These are phyloP conservation scores for Emys orbicularis DNA, from an alignment of 2,797 vertebrate genomes.

Conservation along the genomic window DNA sequence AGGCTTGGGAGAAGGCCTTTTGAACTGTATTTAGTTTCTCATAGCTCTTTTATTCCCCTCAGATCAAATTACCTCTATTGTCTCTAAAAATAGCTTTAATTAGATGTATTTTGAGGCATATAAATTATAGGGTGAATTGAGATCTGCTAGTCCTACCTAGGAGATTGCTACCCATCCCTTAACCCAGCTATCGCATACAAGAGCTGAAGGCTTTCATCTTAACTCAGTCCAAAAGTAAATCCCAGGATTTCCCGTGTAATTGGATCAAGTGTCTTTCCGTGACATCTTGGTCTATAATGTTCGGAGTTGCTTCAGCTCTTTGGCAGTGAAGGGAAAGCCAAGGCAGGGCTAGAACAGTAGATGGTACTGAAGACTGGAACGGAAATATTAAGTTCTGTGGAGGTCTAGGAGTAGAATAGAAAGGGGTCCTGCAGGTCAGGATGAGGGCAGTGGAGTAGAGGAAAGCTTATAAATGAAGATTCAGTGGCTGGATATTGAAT, in stretches of 20 bases:
- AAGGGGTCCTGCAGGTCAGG: background rate
- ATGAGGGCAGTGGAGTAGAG: background rate
- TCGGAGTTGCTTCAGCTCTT: background rate
- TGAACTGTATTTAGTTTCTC: background rate
- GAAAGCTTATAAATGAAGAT: background rate
- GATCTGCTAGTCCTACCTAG: background rate
- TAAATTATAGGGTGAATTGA: background rate
- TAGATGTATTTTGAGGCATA: background rate
- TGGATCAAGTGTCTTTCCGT: background rate
- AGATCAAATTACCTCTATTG: background rate
- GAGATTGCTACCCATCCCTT: background rate
- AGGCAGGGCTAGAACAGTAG: background rate
- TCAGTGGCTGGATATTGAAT: background rate
- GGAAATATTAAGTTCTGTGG: background rate
- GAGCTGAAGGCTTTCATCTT: background rate
- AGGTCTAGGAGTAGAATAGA: background rate
- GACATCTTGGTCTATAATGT: background rate
- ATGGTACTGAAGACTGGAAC: background rate
- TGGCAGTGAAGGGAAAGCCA: background rate
- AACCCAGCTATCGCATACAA: background rate
- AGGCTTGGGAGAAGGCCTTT: background rate
- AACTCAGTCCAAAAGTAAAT: background rate
- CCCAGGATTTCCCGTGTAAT: accelerated
- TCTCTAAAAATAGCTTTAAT: background rate
- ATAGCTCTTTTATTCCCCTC: background rate